Evolutionary conservation across 2,113 vertebrate species (phyloP), one percentile per base, ranked within the genome.

Genomic region (Platichthys flesus): DNA sequence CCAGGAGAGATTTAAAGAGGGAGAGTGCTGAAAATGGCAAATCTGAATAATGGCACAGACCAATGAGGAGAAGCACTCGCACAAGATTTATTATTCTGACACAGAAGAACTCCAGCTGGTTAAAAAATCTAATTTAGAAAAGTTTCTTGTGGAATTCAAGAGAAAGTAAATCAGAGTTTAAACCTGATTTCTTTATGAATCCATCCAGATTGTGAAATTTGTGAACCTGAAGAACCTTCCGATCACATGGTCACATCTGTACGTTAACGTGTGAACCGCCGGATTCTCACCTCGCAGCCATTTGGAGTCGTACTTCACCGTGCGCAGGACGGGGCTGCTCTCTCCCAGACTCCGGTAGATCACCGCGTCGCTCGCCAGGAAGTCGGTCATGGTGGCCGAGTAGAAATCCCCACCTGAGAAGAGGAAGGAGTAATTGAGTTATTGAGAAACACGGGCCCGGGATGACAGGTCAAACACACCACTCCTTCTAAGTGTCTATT

Each of bases 291-390:
- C 97, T 97, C 96, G 89, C 45, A 98, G 92, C 97, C 96, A 97
- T 71, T 98, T 98, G 85, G 97, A 98, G 93, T 98, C 97, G 3
- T 98, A 97, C 89, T 97, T 97, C 83, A 97, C 94, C 0, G 96
- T 97, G 26, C 97, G 94, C 31, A 98, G 93, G 0, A 96, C 95
- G 0, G 96, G 94, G 5, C 84, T 95, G 76, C 89, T 96, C 56
- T 95, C 93, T 28, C 97, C 97, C 5, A 97, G 91, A 82, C 97
- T 98, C 66, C 97, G 92, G 82, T 98, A 98, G 73, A 98, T 96
- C 3, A 97, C 96, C 0, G 97, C 94, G 0, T 98, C 97, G 2
- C 97, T 98, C 1, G 96, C 97, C 90, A 97, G 90, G 94, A 98
- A 98, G 71, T 98, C 97, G 0, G 97, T 97, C 78, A 97, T 95